Evolutionary conservation across 2,113 vertebrate genomes (phyloP), one percentile per base, ranked within the genome.

Genomic region (Tauraco erythrolophus): DNA sequence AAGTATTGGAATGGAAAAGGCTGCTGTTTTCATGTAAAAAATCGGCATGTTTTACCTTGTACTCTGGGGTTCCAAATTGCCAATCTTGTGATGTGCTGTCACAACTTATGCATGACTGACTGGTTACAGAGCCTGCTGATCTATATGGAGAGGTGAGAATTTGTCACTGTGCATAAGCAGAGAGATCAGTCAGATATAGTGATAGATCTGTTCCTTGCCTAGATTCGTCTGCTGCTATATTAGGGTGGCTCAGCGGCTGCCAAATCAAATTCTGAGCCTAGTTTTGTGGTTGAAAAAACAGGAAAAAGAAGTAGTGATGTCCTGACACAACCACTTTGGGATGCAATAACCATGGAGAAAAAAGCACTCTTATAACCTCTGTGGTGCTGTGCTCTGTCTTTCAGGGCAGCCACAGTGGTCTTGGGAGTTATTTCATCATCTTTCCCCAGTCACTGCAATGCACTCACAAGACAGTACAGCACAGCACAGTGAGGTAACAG

Each of bases 101-200:
- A 98, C 97, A 98, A 97, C 93, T 98, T 97, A 94, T 69, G 97
- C 2, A 11, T 97, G 96, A 98, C 94, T 98, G 97, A 97, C 95
- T 97, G 95, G 97, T 96, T 98, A 95, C 94, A 95, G 95, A 97
- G 97, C 80, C 87, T 69, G 95, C 97, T 98, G 97, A 98, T 98
- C 97, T 98, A 97, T 97, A 98, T 88, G 96, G 97, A 98, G 97
- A 98, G 96, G 98, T 98, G 97, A 98, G 97, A 98, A 98, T 98
- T 98, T 98, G 98, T 98, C 98, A 98, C 96, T 96, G 94, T 97
- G 98, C 94, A 98, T 98, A 97, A 98, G 96, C 89, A 98, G 96
- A 97, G 95, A 98, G 97, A 98, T 98, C 98, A 98, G 94, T 98
- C 98, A 98, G 97, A 97, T 98, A 96, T 2, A 95, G 96, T 96